A percentile compares a stretch with the other conserved stretches of the same genome.
phyloP scores from a whole-genome alignment of 2,888 invertebrate genomes.

The Spilarctia lutea region DNA sequence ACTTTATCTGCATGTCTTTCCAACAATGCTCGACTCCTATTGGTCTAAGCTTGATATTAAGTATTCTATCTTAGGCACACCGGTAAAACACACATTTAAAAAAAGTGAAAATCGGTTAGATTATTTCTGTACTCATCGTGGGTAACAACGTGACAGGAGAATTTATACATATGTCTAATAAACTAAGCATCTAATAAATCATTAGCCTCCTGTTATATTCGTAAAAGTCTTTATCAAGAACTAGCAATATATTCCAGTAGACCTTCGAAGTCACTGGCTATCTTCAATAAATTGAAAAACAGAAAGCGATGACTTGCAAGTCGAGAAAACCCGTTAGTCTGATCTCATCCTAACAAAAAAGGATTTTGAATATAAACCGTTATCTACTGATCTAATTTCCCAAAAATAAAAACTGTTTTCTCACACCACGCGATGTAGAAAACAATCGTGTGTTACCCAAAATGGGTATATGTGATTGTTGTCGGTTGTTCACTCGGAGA shows the following conservation, averaged over 20 bases:
- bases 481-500: constrained; percentile 62
- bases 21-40: no score
- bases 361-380: constrained; percentile 56
- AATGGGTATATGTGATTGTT: constrained; percentile 63
- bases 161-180: no score
- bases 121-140: no score
- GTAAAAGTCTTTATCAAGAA: no score
- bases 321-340: constrained; percentile 47
- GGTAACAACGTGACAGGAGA: no score
- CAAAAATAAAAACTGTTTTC: constrained; percentile 63
- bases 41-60: no score
- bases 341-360: constrained; percentile 51
- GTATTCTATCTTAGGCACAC: no score
- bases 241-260: background rate
- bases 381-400: constrained; percentile 64
- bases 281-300: background rate
- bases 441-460: constrained; percentile 66
- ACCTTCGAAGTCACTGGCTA: background rate
- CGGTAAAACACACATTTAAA: no score
- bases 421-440: constrained; percentile 49
- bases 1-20: no score
- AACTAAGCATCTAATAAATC: no score
- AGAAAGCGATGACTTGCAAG: background rate
- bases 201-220: no score
- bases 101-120: no score